Percentiles rank a stretch among this genome's conserved stretches.
phyloP scores from a whole-genome alignment of 2,113 vertebrate genomes.

The Paedocypris sp. region DNA sequence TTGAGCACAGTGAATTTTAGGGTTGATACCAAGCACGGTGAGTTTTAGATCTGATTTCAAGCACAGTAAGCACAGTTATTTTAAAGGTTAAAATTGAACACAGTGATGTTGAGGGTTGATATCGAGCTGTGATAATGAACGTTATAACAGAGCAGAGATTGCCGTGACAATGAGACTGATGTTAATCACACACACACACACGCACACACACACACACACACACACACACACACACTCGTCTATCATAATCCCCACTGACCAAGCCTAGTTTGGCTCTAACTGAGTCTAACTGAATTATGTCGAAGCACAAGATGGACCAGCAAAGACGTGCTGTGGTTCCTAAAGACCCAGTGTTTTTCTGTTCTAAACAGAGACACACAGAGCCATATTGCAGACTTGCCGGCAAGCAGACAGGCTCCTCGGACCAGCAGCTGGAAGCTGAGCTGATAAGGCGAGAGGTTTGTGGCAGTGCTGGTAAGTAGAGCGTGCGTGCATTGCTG shows the following conservation, averaged over 20 bases:
- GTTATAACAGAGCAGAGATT: no score
- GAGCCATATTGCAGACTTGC: constrained; percentile 47
- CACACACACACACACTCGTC: background rate
- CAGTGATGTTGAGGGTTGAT: no score
- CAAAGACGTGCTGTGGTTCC: background rate
- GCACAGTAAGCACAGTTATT: no score
- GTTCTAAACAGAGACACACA: background rate
- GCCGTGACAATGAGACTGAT: no score
- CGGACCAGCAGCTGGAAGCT: constrained; percentile 89
- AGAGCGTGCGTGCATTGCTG: constrained; percentile 57
- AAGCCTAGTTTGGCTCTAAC: constrained; percentile 9
- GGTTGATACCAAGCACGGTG: no score
- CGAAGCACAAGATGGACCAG: constrained; percentile 17
- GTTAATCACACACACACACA: background rate
- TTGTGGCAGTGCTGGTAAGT: constrained; percentile 71
- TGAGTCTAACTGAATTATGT: constrained; percentile 30
- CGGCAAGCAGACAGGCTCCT: constrained; percentile 88
- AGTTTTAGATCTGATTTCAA: no score
- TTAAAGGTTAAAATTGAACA: no score
- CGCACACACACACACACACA: background rate
- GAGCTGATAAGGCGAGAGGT: constrained; percentile 79
- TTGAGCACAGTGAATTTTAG: no score
- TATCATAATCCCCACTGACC: constrained; percentile 19
- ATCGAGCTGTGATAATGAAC: no score
- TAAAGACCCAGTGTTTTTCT: background rate